Percentiles rank a stretch among this genome's conserved stretches.
Evolutionary conservation across 2,797 vertebrate genomes (phyloP).

Genomic region (Gymnopithys bicolor): DNA sequence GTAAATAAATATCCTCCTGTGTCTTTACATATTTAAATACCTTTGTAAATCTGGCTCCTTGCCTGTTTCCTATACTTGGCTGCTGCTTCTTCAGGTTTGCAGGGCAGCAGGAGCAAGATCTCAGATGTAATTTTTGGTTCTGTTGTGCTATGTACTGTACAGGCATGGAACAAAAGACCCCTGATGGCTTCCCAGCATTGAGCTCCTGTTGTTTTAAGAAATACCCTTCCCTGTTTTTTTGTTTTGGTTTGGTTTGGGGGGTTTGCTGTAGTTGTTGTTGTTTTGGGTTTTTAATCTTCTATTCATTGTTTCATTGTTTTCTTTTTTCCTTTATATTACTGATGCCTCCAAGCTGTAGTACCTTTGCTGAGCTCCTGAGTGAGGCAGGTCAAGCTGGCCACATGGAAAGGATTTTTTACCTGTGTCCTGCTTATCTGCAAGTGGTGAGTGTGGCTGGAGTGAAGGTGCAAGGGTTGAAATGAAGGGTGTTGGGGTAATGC

Average conservation of each 20-base stretch:
- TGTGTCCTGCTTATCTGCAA: background rate
- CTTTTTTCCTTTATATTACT: background rate
- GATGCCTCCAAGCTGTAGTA: constrained; percentile 15
- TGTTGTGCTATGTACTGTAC: background rate
- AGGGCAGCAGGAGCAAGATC: background rate
- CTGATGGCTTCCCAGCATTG: background rate
- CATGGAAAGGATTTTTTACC: background rate
- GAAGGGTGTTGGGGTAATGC: background rate
- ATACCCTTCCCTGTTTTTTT: background rate
- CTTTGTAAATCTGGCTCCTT: constrained; percentile 34
- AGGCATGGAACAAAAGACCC: constrained; percentile 23
- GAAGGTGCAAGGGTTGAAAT: background rate
- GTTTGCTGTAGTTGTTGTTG: background rate
- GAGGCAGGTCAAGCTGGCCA: background rate
- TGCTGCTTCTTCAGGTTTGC: background rate
- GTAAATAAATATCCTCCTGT: constrained; percentile 7
- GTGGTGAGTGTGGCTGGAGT: background rate
- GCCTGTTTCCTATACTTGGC: background rate
- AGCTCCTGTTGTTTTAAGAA: constrained; percentile 13
- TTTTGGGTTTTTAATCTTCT: background rate
- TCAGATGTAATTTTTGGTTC: background rate
- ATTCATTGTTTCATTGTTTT: constrained; percentile 6
- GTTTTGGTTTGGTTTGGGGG: background rate
- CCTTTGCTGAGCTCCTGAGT: background rate
- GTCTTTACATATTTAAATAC: constrained; percentile 24